Conservation (phyloP, 92 coral and sea anemone genomes). For the Siderastrea siderea region DNA sequence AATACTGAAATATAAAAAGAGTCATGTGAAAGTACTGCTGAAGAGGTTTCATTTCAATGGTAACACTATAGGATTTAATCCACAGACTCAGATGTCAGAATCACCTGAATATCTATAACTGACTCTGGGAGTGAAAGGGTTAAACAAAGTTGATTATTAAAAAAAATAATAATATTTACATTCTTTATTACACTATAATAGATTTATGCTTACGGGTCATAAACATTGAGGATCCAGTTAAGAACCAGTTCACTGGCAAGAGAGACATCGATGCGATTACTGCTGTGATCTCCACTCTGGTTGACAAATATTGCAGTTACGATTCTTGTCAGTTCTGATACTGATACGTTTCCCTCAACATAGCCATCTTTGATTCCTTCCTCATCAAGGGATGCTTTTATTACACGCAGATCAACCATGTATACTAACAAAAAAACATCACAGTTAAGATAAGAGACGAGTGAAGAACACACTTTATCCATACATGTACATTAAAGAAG, state of each 20-base stretch:
- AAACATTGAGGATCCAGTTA: constrained; percentile 93
- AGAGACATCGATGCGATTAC: constrained; percentile 67
- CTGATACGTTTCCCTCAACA: constrained; percentile 70
- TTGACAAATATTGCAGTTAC: constrained; percentile 78
- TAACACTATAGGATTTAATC: too few relatives aligned
- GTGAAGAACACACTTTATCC: background rate
- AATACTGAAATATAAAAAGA: too few relatives aligned
- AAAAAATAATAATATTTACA: background rate
- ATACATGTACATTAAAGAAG: background rate
- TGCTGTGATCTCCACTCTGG: constrained; percentile 77
- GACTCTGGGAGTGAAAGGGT: too few relatives aligned
- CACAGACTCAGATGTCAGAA: too few relatives aligned
- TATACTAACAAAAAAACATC: constrained; percentile 60
- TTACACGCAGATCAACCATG: constrained; percentile 77
- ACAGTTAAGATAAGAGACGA: background rate
- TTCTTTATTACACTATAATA: too few relatives aligned
- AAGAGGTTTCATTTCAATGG: too few relatives aligned
- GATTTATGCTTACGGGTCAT: constrained; percentile 88
- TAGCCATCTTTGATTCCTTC: constrained; percentile 85
- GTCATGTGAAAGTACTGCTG: too few relatives aligned
- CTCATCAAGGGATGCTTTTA: constrained; percentile 77
- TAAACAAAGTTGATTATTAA: too few relatives aligned
- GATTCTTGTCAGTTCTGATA: constrained; percentile 68
- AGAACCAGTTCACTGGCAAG: constrained; percentile 89
- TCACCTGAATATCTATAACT: too few relatives aligned